Conservation (phyloP, 1,140 invertebrate species). For the Drosophila pachea region DNA sequence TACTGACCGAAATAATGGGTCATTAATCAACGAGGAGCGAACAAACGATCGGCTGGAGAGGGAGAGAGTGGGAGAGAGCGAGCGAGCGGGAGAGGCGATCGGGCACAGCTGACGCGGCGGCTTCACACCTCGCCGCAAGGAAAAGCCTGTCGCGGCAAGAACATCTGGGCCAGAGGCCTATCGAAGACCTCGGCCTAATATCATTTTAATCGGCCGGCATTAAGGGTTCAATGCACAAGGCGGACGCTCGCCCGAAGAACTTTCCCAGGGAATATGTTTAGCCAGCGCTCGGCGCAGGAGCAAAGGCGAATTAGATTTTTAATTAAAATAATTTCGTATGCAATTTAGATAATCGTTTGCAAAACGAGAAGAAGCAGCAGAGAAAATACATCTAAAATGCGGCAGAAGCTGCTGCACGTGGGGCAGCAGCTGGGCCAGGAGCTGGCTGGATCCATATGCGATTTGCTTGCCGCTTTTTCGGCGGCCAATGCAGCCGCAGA, state of each 20-base stretch:
- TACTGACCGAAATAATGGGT: conserved; percentile 52
- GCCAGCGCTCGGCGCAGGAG: conserved; percentile 7
- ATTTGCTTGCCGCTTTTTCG: conserved; percentile 71
- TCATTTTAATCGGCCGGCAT: conserved; percentile 76
- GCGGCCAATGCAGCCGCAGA: conserved; percentile 39
- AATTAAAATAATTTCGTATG: conserved; percentile 79
- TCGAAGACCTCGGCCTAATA: conserved; percentile 51
- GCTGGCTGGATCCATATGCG: conserved; percentile 63
- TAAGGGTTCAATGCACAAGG: conserved; percentile 69
- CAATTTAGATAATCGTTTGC: conserved; percentile 79
- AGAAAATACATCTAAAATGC: conserved; percentile 25
- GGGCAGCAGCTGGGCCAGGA: conserved; percentile 2
- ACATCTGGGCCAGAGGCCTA: conserved; percentile 49
- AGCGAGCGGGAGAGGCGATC: neutral
- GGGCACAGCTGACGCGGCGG: conserved; percentile 58
- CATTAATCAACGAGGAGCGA: conserved; percentile 70
- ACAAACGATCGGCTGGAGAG: conserved; percentile 47
- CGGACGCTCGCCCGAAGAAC: too few relatives aligned
- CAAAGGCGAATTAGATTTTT: conserved; percentile 78
- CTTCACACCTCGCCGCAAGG: conserved; percentile 68
- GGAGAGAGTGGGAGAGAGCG: conserved; percentile 3
- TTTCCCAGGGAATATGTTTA: conserved; percentile 57
- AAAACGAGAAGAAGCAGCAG: conserved; percentile 11
- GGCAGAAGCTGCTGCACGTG: conserved; percentile 21
- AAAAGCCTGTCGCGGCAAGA: conserved; percentile 26